Base-by-base conservation (phyloP, 2,113 vertebrate genomes). In the Centropristis striata region DNA sequence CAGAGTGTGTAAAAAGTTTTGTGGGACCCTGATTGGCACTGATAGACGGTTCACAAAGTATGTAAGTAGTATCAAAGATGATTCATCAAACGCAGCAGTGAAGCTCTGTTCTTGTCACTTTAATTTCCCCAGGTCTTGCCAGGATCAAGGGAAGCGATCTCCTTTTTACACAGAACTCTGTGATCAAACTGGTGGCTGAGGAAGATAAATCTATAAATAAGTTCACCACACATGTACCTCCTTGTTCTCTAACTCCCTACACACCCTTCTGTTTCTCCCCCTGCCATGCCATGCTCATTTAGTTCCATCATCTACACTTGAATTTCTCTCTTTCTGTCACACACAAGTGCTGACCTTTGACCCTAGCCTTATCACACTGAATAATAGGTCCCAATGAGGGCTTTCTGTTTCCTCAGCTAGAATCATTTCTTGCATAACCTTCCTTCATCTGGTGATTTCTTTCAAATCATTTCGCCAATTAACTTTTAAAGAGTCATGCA, bases 331-430 rank as follows among this genome's bases (percentile, higher is more conserved):
- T 49, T 32, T 37, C 41, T 54, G 27, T 47, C 57, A 69, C 65
- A 39, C 59, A 47, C 42, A 66, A 13, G 10, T 3, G 8, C 41
- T 72, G 50, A 84, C 57, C 78, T 28, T 8, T 78, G 64, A 85
- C 75, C 54, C 15, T 36, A 36, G 36, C 23, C 49, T 47, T 7
- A 27, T 59, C 8, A 11, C 25, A 64, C 32, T 53, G 12, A 67
- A 65, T 88, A 85, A 83, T 80, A 58, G 74, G 71, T 67, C 75
- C 84, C 75, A 75, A 41, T 1, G 71, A 71, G 58, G 61, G 44
- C 36, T 55, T 7, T n/a, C 44, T 23, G 7, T 49, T 75, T 37
- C 4, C 60, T 68, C 59, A 55, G 68, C 57, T 57, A 7, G 20
- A 69, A 73, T 70, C 1, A 53, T 41, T 46, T 60, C 47, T 36